Evolutionary conservation across 2,113 vertebrate species (phyloP).

Genomic region (Halcyon senegalensis): DNA sequence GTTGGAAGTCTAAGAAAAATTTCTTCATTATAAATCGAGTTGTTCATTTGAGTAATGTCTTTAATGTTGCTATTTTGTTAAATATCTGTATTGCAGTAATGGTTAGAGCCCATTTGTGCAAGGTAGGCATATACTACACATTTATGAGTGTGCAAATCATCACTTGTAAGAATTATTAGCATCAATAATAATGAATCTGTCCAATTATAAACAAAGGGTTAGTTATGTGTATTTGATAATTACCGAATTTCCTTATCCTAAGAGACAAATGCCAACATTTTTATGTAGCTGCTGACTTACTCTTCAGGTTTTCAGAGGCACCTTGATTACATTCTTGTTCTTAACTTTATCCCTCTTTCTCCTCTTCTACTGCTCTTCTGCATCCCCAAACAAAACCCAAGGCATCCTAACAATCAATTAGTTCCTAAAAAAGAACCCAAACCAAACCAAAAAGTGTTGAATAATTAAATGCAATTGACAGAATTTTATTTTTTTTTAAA

Average conservation of each 20-base stretch:
- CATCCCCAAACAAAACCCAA: neutral
- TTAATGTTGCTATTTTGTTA: neutral
- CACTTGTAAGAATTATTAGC: neutral
- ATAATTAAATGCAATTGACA: neutral
- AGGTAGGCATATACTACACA: neutral
- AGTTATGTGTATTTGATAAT: rapidly evolving
- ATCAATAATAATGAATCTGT: neutral
- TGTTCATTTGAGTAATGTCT: neutral
- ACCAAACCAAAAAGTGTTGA: rapidly evolving
- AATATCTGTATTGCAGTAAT: neutral
- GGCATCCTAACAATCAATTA: neutral
- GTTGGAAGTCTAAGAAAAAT: neutral
- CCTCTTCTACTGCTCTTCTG: neutral
- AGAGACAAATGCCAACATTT: neutral
- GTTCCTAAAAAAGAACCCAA: rapidly evolving
- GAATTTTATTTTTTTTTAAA: neutral
- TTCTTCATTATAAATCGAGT: neutral
- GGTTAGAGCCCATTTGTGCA: neutral
- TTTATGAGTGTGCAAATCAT: neutral
- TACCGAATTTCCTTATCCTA: neutral
- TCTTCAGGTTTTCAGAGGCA: neutral
- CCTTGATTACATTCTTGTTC: neutral
- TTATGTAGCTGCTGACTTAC: neutral
- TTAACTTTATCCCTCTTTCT: neutral
- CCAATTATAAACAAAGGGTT: neutral